Conservation (phyloP, 2,113 vertebrate species). For the Podiceps cristatus region DNA sequence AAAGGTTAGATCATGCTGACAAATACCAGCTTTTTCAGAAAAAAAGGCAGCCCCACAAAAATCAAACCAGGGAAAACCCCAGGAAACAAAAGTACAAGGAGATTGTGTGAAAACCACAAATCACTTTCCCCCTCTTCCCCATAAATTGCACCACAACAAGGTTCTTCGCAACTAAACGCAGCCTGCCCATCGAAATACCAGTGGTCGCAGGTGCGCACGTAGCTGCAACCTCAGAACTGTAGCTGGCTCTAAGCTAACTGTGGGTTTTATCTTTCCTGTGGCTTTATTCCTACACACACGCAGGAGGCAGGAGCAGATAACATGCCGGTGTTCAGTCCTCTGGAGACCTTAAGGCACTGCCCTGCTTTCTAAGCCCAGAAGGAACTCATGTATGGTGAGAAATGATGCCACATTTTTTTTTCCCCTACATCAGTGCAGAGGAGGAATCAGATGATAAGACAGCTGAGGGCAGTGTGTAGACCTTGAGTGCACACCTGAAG, state of each 20-base stretch:
- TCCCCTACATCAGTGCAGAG: background rate
- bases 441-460: background rate
- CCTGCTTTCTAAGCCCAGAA: background rate
- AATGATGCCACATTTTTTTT: background rate
- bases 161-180: background rate
- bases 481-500: background rate
- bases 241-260: background rate
- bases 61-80: background rate
- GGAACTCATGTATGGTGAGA: background rate
- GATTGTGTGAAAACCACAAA: background rate
- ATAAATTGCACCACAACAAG: background rate
- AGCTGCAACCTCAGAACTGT: background rate
- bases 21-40: background rate
- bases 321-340: background rate
- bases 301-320: background rate
- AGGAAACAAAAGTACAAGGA: background rate
- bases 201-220: accelerated
- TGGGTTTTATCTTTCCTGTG: background rate
- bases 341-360: background rate
- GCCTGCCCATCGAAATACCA: background rate
- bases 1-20: background rate
- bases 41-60: background rate
- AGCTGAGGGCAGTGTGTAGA: background rate
- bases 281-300: background rate
- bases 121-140: background rate